A percentile compares a stretch with the other conserved stretches of the same genome.
Evolutionary conservation across 2,113 vertebrate genomes (phyloP).

Genomic region (Sinocyclocheilus maitianheensis): DNA sequence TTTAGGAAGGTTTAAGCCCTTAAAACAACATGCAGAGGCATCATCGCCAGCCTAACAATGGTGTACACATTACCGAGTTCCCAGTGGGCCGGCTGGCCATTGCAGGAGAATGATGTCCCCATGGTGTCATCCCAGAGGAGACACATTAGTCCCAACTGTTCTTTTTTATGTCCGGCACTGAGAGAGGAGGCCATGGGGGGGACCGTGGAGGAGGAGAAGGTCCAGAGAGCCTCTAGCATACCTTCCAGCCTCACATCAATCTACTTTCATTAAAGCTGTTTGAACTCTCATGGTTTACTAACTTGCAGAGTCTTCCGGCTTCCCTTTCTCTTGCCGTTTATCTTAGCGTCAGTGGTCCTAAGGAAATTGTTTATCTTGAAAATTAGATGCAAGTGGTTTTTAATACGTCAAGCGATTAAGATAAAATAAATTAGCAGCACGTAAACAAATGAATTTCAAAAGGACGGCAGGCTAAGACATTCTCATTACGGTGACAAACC

Average conservation of each 20-base stretch:
- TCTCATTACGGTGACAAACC: slow-evolving; percentile 31
- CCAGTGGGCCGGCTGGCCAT: slow-evolving; percentile 64
- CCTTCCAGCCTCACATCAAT: slow-evolving; percentile 71
- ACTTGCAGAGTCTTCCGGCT: slow-evolving; percentile 24
- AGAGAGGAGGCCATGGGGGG: slow-evolving; percentile 50
- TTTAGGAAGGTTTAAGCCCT: slow-evolving; percentile 76
- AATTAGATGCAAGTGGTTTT: slow-evolving; percentile 35
- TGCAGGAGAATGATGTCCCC: slow-evolving; percentile 72
- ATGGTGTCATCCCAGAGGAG: slow-evolving; percentile 76
- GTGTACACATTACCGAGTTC: slow-evolving; percentile 73
- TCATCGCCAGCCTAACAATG: slow-evolving; percentile 73
- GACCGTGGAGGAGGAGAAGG: slow-evolving; percentile 42
- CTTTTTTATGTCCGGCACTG: slow-evolving; percentile 75
- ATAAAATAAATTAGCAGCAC: slow-evolving; percentile 20
- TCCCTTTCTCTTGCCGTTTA: slow-evolving; percentile 18
- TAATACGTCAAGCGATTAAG: slow-evolving; percentile 38
- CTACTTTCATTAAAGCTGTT: slow-evolving; percentile 55
- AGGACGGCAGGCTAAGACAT: background rate
- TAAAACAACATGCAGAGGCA: slow-evolving; percentile 81
- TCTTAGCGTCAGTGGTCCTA: slow-evolving; percentile 12
- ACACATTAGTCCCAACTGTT: slow-evolving; percentile 80
- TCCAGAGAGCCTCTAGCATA: slow-evolving; percentile 66
- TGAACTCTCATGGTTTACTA: slow-evolving; percentile 42
- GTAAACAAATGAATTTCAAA: slow-evolving; percentile 11
- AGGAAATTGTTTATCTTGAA: slow-evolving; percentile 41